Conservation (phyloP, 2,888 invertebrate genomes). For the Lasioglossum leucozonium region DNA sequence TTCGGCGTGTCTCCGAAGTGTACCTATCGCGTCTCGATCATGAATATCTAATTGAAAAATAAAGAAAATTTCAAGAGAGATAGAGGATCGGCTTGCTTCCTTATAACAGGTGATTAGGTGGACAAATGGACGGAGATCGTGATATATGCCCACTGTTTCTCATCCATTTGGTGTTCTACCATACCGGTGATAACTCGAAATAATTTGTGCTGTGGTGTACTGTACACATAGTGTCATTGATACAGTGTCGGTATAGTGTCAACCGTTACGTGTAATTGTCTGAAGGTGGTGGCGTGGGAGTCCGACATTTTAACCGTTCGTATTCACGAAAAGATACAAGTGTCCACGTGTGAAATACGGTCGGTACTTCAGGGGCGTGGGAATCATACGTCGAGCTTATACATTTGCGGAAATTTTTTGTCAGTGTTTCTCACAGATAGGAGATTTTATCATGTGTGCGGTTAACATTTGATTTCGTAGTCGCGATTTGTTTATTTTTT, state of each 20-base stretch:
- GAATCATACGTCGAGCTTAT: constrained; percentile 28
- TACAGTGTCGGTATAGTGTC: constrained; percentile 56
- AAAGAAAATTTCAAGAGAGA: constrained; percentile 24
- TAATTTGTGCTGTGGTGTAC: constrained; percentile 39
- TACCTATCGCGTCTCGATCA: constrained; percentile 13
- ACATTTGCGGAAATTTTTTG: constrained; percentile 14
- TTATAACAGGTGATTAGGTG: constrained; percentile 45
- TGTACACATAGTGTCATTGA: constrained; percentile 43
- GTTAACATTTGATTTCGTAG: constrained; percentile 63
- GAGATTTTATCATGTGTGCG: constrained; percentile 13
- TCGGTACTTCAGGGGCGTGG: constrained; percentile 51
- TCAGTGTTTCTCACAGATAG: constrained; percentile 22
- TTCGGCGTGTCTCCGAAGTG: constrained; percentile 17
- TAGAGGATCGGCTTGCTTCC: constrained; percentile 14
- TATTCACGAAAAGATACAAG: constrained; percentile 67
- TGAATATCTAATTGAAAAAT: constrained; percentile 4
- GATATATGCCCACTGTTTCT: constrained; percentile 41
- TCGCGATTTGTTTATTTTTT: constrained; percentile 68
- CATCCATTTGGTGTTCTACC: constrained; percentile 23
- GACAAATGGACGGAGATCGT: constrained; percentile 46
- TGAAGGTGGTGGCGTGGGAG: constrained; percentile 63
- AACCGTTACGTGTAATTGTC: constrained; percentile 57
- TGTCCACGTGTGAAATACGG: constrained; percentile 74
- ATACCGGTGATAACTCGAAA: constrained; percentile 35
- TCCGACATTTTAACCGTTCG: constrained; percentile 67